Evolutionary conservation across 2,888 invertebrate species (phyloP), one percentile per base, ranked within the genome.

Genomic region (Lycophotia porphyrea): DNA sequence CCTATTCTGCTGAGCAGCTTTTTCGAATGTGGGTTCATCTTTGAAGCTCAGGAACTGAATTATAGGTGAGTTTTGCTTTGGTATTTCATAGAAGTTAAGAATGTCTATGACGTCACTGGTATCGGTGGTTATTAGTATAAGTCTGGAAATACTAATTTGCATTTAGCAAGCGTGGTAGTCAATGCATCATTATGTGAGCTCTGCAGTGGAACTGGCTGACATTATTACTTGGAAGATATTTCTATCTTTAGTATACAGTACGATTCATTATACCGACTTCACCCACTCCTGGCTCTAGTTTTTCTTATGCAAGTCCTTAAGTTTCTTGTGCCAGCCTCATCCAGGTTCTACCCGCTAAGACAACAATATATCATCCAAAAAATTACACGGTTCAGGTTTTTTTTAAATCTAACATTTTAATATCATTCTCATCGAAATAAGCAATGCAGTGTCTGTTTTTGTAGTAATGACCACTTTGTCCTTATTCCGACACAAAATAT

Each of bases 21-120:
- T 90, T 96, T 94, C 77, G 96, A 96, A 71, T 95, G 96, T 80
- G 96, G 96, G 1, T 96, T 94, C 84, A 96, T 96, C 74, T 96
- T 96, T 89, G 96, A 96, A 89, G 96, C 96, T 0, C 94, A 94
- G 77, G 93, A 94, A 81, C 92, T 93, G 55, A 85, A 85, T 73
- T 96, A 96, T 88, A 93, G 96, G 96, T 95, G 67, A 89, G 91
- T 78, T 72, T 44, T 4, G 18, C 1, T 67, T 36, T 69, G 8
- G 7, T 34, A 18, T 49, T 65, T 7, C 2, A 36, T 36, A 11
- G 27, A 27, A 31, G 8, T 21, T 31, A 31, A 31, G 31, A 21
- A 21, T 58, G 18, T 58, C 18, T 31, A 58, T 18, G 5, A 42
- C 24, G 18, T 13, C n/a, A 36, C 7, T 61, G 61, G n/a, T 2